phyloP scores from a whole-genome alignment of 2,888 invertebrate genomes.

The Lepidonotus clava region DNA sequence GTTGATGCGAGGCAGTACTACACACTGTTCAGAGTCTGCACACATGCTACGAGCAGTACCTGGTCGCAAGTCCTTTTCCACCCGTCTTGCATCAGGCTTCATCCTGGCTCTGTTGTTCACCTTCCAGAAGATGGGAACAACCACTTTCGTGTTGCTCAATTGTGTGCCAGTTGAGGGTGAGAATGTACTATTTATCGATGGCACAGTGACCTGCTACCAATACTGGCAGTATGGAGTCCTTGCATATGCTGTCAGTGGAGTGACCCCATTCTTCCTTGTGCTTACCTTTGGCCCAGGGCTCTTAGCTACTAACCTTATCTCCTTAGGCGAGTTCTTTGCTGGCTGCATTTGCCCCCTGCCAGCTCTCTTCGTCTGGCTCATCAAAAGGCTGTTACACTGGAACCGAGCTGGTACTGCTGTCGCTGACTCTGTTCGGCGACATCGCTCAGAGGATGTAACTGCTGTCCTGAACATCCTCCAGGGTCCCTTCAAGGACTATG shows the following conservation, averaged over 20 bases:
- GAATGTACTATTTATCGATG: constrained; percentile 66
- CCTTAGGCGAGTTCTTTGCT: constrained; percentile 61
- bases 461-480: constrained; percentile 61
- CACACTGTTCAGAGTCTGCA: constrained; percentile 32
- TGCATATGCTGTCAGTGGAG: constrained; percentile 60
- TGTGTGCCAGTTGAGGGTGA: constrained; percentile 63
- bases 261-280: constrained; percentile 63
- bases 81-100: constrained; percentile 62
- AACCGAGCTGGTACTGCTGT: neutral
- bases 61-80: constrained; percentile 57
- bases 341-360: constrained; percentile 64
- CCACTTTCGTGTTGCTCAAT: constrained; percentile 65
- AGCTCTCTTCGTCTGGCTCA: constrained; percentile 60
- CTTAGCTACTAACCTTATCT: constrained; percentile 56
- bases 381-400: neutral
- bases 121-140: constrained; percentile 65
- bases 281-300: constrained; percentile 64
- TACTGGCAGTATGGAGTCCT: constrained; percentile 58
- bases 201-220: constrained; percentile 58
- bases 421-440: neutral
- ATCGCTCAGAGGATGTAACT: constrained; percentile 10
- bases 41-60: constrained; percentile 2
- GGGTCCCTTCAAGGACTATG: constrained; percentile 63
- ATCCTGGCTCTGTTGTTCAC: constrained; percentile 63
- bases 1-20: constrained; percentile 6